These are phyloP conservation scores for Myiozetetes cayanensis DNA, from an alignment of 2,113 vertebrate species.

Conservation along the genomic window DNA sequence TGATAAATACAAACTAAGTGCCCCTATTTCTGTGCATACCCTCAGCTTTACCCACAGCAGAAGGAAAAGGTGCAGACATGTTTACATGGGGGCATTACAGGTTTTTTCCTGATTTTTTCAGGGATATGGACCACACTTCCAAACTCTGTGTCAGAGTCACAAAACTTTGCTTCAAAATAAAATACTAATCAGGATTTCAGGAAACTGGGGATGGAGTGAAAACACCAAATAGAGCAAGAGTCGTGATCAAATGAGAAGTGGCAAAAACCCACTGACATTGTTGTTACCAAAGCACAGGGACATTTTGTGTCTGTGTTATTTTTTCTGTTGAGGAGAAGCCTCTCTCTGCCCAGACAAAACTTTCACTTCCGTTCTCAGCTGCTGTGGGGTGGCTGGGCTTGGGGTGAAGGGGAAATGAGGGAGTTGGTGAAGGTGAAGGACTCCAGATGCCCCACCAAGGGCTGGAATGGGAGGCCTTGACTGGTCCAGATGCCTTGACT, in stretches of 20 bases:
- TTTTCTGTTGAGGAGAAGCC: neutral
- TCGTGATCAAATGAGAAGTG: neutral
- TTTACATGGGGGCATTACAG: fast-evolving
- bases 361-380: neutral
- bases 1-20: neutral
- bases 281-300: neutral
- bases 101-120: neutral
- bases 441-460: neutral
- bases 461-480: fast-evolving
- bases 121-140: neutral
- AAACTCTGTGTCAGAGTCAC: neutral
- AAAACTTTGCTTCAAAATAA: neutral
- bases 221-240: neutral
- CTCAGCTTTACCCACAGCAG: neutral
- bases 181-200: neutral
- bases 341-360: neutral
- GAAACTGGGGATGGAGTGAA: neutral
- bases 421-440: neutral
- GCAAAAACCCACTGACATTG: neutral
- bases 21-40: neutral
- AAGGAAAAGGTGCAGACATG: neutral
- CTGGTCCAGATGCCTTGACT: neutral
- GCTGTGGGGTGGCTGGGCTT: neutral
- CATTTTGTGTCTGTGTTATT: neutral
- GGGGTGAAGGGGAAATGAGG: neutral